Base-by-base conservation (phyloP, 2,113 vertebrate genomes). In the Formicarius rufipectus region DNA sequence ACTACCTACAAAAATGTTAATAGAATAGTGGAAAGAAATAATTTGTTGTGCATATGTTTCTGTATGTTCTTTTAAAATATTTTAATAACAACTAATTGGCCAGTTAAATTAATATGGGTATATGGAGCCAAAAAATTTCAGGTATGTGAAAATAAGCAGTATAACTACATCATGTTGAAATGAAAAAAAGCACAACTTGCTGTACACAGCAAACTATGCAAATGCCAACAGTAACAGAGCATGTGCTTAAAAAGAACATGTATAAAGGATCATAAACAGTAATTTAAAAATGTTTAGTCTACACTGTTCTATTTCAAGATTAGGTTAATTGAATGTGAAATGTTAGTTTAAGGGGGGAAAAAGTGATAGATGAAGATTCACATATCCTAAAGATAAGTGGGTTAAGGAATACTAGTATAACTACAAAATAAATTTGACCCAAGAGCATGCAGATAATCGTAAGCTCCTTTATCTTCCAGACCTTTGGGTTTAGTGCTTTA, bases 1-100 rank as follows among this genome's bases (percentile, higher is more conserved):
- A 97, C 95, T 92, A 93, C 84, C 88, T 97, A 93, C 86, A 93
- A 96, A 96, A 96, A 96, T 90, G 93, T 96, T 96, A 94, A 96
- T 96, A 95, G 96, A 97, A 94, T 91, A 95, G 93, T 97, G 87
- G 96, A 95, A 97, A 97, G 86, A 96, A 94, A 93, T 96, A 97
- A 96, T 96, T 97, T 97, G 93, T 96, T 97, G 95, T 94, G 91
- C 86, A 93, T 96, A 74, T 92, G 93, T 96, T 96, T 81, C 84
- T 96, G 94, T 93, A 96, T 96, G 96, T 95, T 96, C 92, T 91
- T 96, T 97, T 96, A 93, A 96, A 97, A 96, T 95, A 93, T 87
- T 97, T 95, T 96, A 96, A 96, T 96, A 96, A 92, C 88, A 93
- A 89, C 94, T 95, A 94, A 96, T 97, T 96, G 95, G 90, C 84